Evolutionary conservation across 2,888 invertebrate genomes (phyloP).

Genomic region (Hesperia comma): DNA sequence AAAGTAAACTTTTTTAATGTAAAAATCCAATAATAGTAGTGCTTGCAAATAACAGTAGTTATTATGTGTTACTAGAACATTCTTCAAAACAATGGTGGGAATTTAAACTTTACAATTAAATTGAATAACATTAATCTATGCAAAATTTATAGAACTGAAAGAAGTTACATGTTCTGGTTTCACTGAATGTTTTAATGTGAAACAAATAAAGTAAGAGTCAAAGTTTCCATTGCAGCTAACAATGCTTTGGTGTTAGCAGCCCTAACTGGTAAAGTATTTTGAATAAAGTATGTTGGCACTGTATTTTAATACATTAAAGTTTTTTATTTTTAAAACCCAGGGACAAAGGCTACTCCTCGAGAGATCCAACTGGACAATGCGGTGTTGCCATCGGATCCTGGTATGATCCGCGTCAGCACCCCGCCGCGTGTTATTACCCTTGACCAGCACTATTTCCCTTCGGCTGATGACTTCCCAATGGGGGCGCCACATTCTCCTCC

Average conservation of each 20-base stretch:
- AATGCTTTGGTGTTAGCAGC: conserved; percentile 33
- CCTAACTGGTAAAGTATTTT: conserved; percentile 29
- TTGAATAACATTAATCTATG: background rate
- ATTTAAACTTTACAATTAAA: background rate
- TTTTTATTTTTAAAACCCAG: conserved; percentile 61
- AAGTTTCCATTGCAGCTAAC: conserved; percentile 36
- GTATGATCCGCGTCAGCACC: conserved; percentile 92
- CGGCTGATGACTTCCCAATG: conserved; percentile 82
- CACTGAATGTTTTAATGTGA: conserved; percentile 20
- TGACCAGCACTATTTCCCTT: conserved; percentile 92
- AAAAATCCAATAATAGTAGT: background rate
- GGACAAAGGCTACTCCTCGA: conserved; percentile 92
- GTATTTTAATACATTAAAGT: background rate
- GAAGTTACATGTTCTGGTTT: conserved; percentile 25
- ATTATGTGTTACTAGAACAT: conserved; percentile 18
- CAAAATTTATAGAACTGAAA: background rate
- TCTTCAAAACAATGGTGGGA: background rate
- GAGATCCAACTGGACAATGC: conserved; percentile 94
- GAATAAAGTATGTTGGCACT: conserved; percentile 11
- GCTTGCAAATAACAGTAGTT: conserved; percentile 12
- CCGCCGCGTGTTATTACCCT: conserved; percentile 95
- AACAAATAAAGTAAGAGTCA: conserved; percentile 25
- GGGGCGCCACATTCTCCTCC: conserved; percentile 69
- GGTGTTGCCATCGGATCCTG: conserved; percentile 87
- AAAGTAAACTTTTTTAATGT: too few species aligned